Evolutionary conservation across 1,140 invertebrate species (phyloP).

Genomic region (Odontomachus brunneus): DNA sequence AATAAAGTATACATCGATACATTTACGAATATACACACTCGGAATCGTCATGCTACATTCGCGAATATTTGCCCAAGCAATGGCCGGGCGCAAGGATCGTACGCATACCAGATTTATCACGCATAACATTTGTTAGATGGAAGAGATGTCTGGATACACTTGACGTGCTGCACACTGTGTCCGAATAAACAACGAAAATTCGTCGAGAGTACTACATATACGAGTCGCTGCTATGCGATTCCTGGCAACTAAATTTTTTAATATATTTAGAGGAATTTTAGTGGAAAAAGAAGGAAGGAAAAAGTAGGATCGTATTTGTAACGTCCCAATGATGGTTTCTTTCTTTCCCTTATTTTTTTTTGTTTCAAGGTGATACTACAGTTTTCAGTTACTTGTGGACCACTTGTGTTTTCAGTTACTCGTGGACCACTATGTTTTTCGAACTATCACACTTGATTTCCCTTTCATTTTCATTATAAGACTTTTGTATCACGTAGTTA

Average conservation of each 20-base stretch:
- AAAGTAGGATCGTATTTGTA: slow-evolving; percentile 1
- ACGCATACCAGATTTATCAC: slow-evolving; percentile 10
- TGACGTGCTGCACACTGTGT: slow-evolving; percentile 51
- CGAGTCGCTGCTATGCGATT: background rate
- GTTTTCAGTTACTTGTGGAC: slow-evolving; percentile 50
- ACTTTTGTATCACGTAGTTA: slow-evolving; percentile 23
- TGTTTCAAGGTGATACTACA: slow-evolving; percentile 52
- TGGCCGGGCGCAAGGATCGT: background rate
- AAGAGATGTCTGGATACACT: slow-evolving; percentile 31
- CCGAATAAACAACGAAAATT: slow-evolving; percentile 63
- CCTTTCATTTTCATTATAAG: slow-evolving; percentile 35
- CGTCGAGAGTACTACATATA: slow-evolving; percentile 3
- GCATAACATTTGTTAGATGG: slow-evolving; percentile 17
- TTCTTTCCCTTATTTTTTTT: background rate
- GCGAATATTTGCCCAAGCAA: too few relatives aligned
- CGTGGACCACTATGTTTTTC: slow-evolving; percentile 9
- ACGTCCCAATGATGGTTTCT: slow-evolving; percentile 15
- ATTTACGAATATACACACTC: too few relatives aligned
- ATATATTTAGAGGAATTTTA: slow-evolving; percentile 50
- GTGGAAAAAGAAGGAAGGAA: slow-evolving; percentile 18
- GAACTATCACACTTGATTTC: slow-evolving; percentile 11
- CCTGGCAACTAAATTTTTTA: slow-evolving; percentile 27
- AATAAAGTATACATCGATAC: too few relatives aligned
- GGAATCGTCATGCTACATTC: too few relatives aligned
- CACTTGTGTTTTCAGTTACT: slow-evolving; percentile 49